Evolutionary conservation across 2,797 vertebrate genomes (phyloP), one percentile per base, ranked within the genome.

Genomic region (Buceros bicornis): DNA sequence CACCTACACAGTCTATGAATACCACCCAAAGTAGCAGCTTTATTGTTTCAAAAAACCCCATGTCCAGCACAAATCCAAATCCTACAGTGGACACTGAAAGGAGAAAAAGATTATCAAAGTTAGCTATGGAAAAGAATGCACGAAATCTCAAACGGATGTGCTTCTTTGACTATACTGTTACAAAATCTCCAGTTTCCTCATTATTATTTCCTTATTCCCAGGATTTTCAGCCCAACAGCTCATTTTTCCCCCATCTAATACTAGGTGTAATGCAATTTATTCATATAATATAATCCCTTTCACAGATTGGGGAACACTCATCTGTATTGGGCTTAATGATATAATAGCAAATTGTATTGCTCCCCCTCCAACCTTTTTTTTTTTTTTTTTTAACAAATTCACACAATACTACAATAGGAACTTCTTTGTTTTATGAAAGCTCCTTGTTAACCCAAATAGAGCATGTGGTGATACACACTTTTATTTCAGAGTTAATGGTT

Each of bases 21-120:
- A 99, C 99, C 43, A 99, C 99, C 99, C 99, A 99, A 74, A 99
- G 98, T 10, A 99, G 98, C 51, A 99, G 98, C 97, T 99, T 99
- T 97, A 99, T 97, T 8, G 98, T 99, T 97, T 99, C 99, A 97
- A 99, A 92, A 79, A 99, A 98, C 0, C 99, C 99, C 99, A 99
- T 99, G 80, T 99, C 98, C 97, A 99, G 96, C 72, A 99, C 99
- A 97, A 99, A 98, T 90, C 99, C 99, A 93, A 99, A 99, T 74
- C 99, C 99, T 92, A 99, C 80, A 3, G 99, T 99, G 45, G 99
- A 99, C 78, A 99, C 99, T 99, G 97, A 43, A 84, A 87, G 54
- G 13, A 85, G 9, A 89, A 51, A 83, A 92, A 95, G 8, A 56
- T 62, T 28, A 65, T 57, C 82, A 14, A 79, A 76, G 31, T 64